Base-by-base conservation (phyloP, 2,888 invertebrate species). In the Agrotis ipsilon region DNA sequence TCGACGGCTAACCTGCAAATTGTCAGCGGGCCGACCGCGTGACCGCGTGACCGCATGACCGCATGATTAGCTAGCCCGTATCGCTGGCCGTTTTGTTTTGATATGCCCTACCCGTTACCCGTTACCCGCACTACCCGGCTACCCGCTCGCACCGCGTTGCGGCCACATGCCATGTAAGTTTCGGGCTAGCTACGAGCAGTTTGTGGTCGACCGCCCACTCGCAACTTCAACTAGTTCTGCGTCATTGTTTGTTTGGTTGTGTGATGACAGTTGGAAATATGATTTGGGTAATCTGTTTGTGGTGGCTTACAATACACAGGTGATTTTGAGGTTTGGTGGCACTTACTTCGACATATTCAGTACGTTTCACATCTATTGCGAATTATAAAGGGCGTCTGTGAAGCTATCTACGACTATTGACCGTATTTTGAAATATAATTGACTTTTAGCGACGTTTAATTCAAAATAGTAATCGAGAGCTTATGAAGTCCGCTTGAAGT, bases 1-100 rank as follows among this genome's bases (percentile, higher is more conserved):
- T 87, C 85, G 80, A 39, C 88, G 92, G 91, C 89, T 90, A 92
- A 91, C 93, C 92, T 92, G 91, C 90, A 90, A 93, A 93, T 91
- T 91, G 91, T 87, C 87, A 85, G 86, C 82, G 81, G 83, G 72
- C 79, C 83, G 81, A 87, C 89, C 88, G 84, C 92, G 90, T 88
- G 61, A 70, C 71, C 71, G 64, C 74, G 64, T 54, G 80, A 87
- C 88, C 88, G 84, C 92, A 90, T 88, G 81, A 88, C 89, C 88
- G 84, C 92, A 91, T 89, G 93, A 93, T 93, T 93, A 93, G 92
- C 88, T 88, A 87, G 83, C 84, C 86, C 86, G 88, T 89, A 87
- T 85, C 84, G 80, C 80, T 79, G 80, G 79, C 83, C 86, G 90
- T 91, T 90, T 90, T 90, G 91, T 91, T 92, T 90, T 91, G 91